Percentiles rank a stretch among this genome's conserved stretches.
phyloP scores from a whole-genome alignment of 2,797 vertebrate genomes.

The Echiichthys vipera region DNA sequence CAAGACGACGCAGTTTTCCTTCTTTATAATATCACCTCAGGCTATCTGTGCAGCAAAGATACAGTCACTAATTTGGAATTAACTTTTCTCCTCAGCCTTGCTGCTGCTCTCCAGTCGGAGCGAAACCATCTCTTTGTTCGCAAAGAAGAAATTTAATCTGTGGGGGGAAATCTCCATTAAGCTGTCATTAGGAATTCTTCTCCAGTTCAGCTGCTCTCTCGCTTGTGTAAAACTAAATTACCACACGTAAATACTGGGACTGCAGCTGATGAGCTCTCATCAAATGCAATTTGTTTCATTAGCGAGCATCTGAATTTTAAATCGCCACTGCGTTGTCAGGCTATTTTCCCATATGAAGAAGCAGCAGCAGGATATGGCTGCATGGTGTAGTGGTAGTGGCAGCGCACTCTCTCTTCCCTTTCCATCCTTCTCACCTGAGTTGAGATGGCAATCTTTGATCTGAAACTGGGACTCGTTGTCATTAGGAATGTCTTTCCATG shows the following conservation, averaged over 20 bases:
- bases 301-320: constrained; percentile 32
- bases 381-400: background rate
- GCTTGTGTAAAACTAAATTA: constrained; percentile 60
- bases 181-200: constrained; percentile 68
- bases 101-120: constrained; percentile 38
- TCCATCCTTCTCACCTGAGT: constrained; percentile 85
- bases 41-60: constrained; percentile 38
- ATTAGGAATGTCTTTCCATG: constrained; percentile 98
- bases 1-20: constrained; percentile 24
- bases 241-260: constrained; percentile 54
- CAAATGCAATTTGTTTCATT: constrained; percentile 56
- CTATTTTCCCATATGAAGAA: constrained; percentile 2
- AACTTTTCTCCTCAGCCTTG: constrained; percentile 45
- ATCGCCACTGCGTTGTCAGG: background rate
- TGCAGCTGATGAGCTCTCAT: constrained; percentile 54
- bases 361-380: constrained; percentile 1
- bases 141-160: constrained; percentile 58
- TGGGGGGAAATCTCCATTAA: constrained; percentile 64
- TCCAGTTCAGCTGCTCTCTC: constrained; percentile 52
- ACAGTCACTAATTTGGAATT: constrained; percentile 53
- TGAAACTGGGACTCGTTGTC: constrained; percentile 97
- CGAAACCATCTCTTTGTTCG: constrained; percentile 59
- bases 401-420: constrained; percentile 4
- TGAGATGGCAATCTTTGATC: constrained; percentile 95
- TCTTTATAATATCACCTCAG: constrained; percentile 29